Percentiles rank a stretch among this genome's conserved stretches.
Conservation (phyloP, 1,140 invertebrate genomes). For the Aphaenogaster rudis region DNA sequence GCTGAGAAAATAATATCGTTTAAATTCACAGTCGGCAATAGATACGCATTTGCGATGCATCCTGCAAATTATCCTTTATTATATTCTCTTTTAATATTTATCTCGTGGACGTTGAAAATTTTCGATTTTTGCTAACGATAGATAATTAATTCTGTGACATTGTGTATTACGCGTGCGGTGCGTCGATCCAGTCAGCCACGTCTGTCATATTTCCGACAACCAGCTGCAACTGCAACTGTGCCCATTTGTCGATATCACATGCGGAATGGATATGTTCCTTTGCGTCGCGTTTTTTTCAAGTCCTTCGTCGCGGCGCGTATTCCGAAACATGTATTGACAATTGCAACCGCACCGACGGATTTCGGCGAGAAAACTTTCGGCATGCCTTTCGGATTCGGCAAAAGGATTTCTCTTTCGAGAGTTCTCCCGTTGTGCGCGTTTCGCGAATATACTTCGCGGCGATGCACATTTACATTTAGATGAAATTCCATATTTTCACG, state of each 20-base stretch:
- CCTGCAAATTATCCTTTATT: not conserved
- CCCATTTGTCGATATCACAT: not conserved
- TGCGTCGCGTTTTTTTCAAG: not conserved
- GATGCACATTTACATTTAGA: conserved; percentile 79
- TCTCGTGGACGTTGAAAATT: not conserved
- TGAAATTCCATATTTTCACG: conserved; percentile 75
- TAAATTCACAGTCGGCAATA: not conserved
- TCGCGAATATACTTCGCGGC: conserved; percentile 26
- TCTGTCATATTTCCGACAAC: not conserved
- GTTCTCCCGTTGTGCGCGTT: not conserved
- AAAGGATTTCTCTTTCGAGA: conserved; percentile 4
- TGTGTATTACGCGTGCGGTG: not conserved
- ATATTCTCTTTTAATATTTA: not conserved
- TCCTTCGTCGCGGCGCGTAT: not conserved
- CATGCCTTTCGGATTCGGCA: conserved; percentile 3
- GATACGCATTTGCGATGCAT: not conserved
- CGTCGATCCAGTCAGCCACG: not conserved
- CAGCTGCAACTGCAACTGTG: not conserved
- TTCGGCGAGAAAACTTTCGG: conserved; percentile 27
- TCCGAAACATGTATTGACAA: conserved; percentile 19
- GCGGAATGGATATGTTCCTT: not conserved
- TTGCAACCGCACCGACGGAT: not conserved
- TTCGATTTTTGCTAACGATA: not conserved
- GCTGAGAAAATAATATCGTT: conserved; percentile 20
- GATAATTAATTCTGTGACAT: not conserved